Evolutionary conservation across 2,113 vertebrate genomes (phyloP).

Genomic region (Edolisoma coerulescens): DNA sequence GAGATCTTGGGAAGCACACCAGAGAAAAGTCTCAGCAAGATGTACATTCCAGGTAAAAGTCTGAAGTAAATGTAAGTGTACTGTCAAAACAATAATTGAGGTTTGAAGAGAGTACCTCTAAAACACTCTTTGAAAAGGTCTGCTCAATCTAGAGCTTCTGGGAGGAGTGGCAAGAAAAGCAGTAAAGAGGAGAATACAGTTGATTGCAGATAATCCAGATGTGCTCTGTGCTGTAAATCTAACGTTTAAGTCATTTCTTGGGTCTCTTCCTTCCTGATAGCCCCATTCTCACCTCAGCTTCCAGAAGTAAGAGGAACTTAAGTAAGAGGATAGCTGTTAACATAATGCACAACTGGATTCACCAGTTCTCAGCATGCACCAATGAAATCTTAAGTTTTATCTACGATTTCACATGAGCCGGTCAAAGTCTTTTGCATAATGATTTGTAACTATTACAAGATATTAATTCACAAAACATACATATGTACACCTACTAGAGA

Average conservation of each 20-base stretch:
- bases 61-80: not conserved
- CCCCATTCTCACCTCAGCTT: not conserved
- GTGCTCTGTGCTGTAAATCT: not conserved
- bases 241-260: not conserved
- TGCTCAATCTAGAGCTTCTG: not conserved
- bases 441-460: not conserved
- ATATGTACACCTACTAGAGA: not conserved
- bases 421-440: not conserved
- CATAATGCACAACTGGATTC: not conserved
- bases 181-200: not conserved
- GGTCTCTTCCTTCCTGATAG: not conserved
- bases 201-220: not conserved
- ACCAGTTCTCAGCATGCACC: not conserved
- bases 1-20: not conserved
- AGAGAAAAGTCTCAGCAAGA: not conserved
- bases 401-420: not conserved
- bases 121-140: not conserved
- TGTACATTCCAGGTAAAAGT: not conserved
- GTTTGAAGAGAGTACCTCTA: not conserved
- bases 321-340: not conserved
- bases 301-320: not conserved
- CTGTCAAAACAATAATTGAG: not conserved
- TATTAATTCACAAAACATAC: not conserved
- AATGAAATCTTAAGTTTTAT: not conserved
- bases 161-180: not conserved